Evolutionary conservation across 2,113 vertebrate genomes (phyloP).

Genomic region (Paradoxurus hermaphroditus): DNA sequence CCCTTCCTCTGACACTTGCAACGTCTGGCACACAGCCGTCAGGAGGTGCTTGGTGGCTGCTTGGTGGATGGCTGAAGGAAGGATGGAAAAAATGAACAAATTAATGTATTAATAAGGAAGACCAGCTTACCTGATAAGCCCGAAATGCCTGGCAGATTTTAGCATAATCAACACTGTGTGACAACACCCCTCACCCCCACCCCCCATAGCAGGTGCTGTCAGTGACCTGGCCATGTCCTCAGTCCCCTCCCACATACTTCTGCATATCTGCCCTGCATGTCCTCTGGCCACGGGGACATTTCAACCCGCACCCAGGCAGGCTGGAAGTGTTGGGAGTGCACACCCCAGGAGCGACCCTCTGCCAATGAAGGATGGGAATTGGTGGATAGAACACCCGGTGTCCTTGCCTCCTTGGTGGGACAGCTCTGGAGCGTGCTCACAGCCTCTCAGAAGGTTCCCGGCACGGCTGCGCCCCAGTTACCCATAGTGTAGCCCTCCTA

Average conservation of each 20-base stretch:
- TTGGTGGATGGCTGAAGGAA: background rate
- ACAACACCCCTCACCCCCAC: background rate
- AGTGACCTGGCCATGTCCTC: background rate
- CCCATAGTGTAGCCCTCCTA: background rate
- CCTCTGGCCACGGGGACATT: background rate
- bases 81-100: background rate
- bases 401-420: background rate
- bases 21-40: background rate
- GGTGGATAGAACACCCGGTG: background rate
- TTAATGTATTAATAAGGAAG: background rate
- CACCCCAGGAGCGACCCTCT: background rate
- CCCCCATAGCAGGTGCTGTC: background rate
- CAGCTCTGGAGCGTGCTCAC: background rate
- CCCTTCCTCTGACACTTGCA: background rate
- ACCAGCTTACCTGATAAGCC: background rate
- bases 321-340: background rate
- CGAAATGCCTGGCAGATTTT: background rate
- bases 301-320: background rate
- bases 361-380: background rate
- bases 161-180: accelerated
- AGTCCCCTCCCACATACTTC: background rate
- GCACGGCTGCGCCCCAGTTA: background rate
- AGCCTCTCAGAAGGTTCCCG: background rate
- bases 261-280: background rate
- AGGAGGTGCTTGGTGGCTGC: background rate